Evolutionary conservation across 2,113 vertebrate species (phyloP), one percentile per base, ranked within the genome.

Genomic region (Scopus umbretta): DNA sequence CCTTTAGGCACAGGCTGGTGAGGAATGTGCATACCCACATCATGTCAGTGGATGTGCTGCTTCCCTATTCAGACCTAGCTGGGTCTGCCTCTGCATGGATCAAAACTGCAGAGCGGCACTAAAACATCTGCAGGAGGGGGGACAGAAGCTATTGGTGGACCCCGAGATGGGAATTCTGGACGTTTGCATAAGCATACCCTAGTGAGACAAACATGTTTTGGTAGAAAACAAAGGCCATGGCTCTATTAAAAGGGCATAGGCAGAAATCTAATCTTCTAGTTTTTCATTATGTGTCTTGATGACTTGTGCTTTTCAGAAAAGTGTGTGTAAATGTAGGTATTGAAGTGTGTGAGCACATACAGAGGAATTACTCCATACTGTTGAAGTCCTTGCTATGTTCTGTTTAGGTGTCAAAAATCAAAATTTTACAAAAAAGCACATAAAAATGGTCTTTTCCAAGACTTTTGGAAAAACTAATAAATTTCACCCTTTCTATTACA

Each of bases 61-160:
- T 83, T 71, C 66, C 55, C 10, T 10, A 2, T 13, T 36, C 50
- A 34, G 38, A 9, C n/a, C 34, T 12, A 0, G 5, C 63, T 75
- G 66, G 21, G 5, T 58, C 70, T 42, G 22, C 38, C 1, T 11
- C 42, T 34, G 19, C 11, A 1, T 12, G 50, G 7, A 8, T 40
- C 25, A 27, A 38, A 84, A 36, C 11, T 4, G 2, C 40, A 15
- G 58, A 21, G 58, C 3, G 8, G n/a, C 30, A 72, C 40, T 30
- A 58, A 15, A 21, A 11, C 36, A 17, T 58, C 34, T 52, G 52
- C 50, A 15, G 4, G 22, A 36, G 17, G 0, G 5, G 29, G 36
- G 43, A 40, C 16, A 66, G 32, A 68, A 91, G 18, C 29, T 36
- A 1, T 20, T 0, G 0, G 3, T 26, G 49, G 47, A 80, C 67